A percentile compares a stretch with the other conserved stretches of the same genome.
Evolutionary conservation across 92 coral and sea anemone species (phyloP).

Genomic region (Montipora capitata): DNA sequence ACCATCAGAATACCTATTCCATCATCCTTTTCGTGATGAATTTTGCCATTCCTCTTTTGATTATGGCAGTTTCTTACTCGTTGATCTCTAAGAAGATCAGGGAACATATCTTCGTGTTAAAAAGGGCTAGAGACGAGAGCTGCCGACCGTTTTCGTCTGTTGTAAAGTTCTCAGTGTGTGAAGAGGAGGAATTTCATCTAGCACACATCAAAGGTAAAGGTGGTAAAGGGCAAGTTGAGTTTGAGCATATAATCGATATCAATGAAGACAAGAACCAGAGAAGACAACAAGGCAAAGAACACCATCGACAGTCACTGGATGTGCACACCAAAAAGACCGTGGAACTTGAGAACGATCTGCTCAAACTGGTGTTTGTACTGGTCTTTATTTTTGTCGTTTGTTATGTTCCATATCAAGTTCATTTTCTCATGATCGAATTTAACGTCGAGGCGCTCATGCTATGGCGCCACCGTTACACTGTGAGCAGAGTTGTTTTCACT

Average conservation of each 20-base stretch:
- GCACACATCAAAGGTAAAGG: background rate
- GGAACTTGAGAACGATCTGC: conserved; percentile 61
- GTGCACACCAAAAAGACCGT: background rate
- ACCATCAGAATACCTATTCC: conserved; percentile 24
- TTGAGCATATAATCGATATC: background rate
- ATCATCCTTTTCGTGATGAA: conserved; percentile 29
- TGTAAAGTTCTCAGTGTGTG: background rate
- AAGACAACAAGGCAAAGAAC: background rate
- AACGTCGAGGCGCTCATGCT: background rate
- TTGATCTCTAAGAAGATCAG: conserved; percentile 46
- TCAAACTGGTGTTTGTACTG: conserved; percentile 53
- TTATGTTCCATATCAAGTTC: conserved; percentile 57
- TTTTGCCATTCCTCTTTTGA: conserved; percentile 42
- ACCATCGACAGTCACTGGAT: background rate
- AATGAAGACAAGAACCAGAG: background rate
- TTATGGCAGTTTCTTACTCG: conserved; percentile 58
- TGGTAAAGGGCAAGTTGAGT: background rate
- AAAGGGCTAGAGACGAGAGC: conserved; percentile 23
- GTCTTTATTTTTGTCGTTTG: conserved; percentile 53
- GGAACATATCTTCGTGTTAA: conserved; percentile 34
- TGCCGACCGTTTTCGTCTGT: conserved; percentile 9
- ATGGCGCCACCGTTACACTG: conserved; percentile 31
- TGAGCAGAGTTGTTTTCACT: conserved; percentile 18
- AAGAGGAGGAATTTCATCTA: background rate
- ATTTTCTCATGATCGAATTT: conserved; percentile 36